Base-by-base conservation (phyloP, 2,797 vertebrate genomes). In the Sebastes steindachneri region DNA sequence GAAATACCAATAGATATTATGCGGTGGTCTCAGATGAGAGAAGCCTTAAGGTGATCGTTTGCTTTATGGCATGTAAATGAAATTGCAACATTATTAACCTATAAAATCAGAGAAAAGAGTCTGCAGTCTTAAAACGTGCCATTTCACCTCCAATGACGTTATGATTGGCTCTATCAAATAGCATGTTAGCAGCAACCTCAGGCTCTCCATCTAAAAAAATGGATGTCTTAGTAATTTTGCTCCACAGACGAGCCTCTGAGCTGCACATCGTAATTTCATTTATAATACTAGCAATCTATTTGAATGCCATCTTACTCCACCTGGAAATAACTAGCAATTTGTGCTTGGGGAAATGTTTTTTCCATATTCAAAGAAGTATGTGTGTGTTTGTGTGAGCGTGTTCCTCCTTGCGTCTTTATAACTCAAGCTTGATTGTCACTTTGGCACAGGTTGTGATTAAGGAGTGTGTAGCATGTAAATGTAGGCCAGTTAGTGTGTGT, bases 391-490 rank as follows among this genome's bases (percentile, higher is more conserved):
- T 54, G 25, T 28, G 51, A 48, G 45, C 12, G 5, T 31, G 54
- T 33, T 15, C 51, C 29, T 80, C 12, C 45, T 68, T 41, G 53
- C 67, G 62, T 54, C 45, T 72, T 77, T 71, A 62, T 25, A 29
- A 75, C 33, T 48, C 54, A 15, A 75, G 69, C 83, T 75, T 84
- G 79, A 86, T 84, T 87, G 86, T 73, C 85, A 86, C 51, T 79
- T 80, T 75, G 37, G 51, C 58, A 62, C 68, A 88, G 73, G 71
- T 82, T 86, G 76, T 84, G 79, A 88, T 76, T 86, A 69, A 77
- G 74, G 72, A 72, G 62, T 68, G 80, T 77, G 25, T 70, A 45
- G 54, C 28, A 45, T 77, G 53, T 68, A 60, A 45, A 35, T 83
- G 48, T 59, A 25, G 48, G 73, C 15, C 28, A 64, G 35, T 72